These are phyloP conservation scores for Monochamus saltuarius DNA, from an alignment of 1,140 invertebrate genomes.

Conservation along the genomic window DNA sequence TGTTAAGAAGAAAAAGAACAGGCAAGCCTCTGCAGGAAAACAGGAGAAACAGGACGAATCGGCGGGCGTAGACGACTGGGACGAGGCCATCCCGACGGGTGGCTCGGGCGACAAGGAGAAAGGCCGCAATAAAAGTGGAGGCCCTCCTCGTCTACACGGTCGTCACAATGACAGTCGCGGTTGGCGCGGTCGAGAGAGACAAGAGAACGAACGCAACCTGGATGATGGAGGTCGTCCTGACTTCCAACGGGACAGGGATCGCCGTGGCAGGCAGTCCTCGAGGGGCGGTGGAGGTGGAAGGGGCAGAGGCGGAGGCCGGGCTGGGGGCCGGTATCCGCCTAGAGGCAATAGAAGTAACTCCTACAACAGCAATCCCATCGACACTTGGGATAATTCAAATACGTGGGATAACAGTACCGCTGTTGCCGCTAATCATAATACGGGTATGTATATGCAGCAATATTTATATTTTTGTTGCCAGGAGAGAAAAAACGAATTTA, in stretches of 20 bases:
- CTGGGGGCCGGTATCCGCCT: slow-evolving; percentile 47
- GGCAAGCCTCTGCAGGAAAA: slow-evolving; percentile 53
- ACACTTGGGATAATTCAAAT: slow-evolving; percentile 55
- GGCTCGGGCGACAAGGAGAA: slow-evolving; percentile 46
- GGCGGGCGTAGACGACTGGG: slow-evolving; percentile 50
- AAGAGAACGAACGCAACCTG: slow-evolving; percentile 39
- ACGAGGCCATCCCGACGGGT: slow-evolving; percentile 49
- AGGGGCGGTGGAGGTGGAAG: slow-evolving; percentile 57
- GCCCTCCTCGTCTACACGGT: slow-evolving; percentile 39
- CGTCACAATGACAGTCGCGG: slow-evolving; percentile 44
- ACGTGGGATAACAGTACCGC: slow-evolving; percentile 45
- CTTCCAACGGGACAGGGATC: slow-evolving; percentile 47
- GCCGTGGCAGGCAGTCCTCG: slow-evolving; percentile 55
- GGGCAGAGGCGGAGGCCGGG: slow-evolving; percentile 59
- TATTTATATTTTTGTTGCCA: no score
- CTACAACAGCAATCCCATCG: slow-evolving; percentile 52
- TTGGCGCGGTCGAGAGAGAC: slow-evolving; percentile 50
- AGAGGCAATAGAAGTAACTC: slow-evolving; percentile 39
- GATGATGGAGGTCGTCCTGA: slow-evolving; percentile 40
- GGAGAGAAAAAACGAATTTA: no score
- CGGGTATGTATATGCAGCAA: slow-evolving; percentile 18
- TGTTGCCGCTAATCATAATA: slow-evolving; percentile 32
- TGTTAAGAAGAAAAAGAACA: slow-evolving; percentile 85
- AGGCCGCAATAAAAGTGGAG: slow-evolving; percentile 49
- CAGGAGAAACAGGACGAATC: slow-evolving; percentile 51